Percentiles rank a stretch among this genome's conserved stretches.
phyloP scores from a whole-genome alignment of 2,113 vertebrate species.

The Labeo rohita region DNA sequence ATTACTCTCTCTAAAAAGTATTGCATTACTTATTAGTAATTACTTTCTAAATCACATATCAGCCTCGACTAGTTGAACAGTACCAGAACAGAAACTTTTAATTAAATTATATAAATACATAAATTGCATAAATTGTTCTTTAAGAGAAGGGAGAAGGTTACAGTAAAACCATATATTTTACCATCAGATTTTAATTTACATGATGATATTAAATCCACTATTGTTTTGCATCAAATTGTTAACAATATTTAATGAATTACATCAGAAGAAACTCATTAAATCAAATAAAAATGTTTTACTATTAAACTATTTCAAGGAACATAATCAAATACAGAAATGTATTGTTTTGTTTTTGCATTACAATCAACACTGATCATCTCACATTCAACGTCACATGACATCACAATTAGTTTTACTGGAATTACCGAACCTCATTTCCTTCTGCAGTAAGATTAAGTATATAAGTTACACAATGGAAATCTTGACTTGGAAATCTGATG shows the following conservation, averaged over 20 bases:
- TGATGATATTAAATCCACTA: no score
- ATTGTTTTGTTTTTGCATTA: no score
- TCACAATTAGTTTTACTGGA: neutral
- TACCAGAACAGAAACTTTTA: neutral
- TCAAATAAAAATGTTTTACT: no score
- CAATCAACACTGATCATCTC: neutral
- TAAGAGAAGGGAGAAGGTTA: neutral
- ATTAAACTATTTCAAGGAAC: neutral
- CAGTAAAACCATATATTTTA: no score
- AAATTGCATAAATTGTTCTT: neutral
- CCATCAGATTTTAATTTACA: no score
- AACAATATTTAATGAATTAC: no score
- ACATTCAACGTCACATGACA: neutral
- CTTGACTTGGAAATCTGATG: neutral
- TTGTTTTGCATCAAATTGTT: no score
- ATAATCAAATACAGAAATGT: neutral
- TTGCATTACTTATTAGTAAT: neutral
- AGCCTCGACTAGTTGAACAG: neutral
- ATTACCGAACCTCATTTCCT: neutral
- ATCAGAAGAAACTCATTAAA: neutral
- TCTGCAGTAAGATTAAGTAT: neutral
- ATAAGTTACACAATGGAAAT: neutral
- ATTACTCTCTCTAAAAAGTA: neutral
- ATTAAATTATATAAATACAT: neutral
- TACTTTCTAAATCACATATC: neutral